Percentiles rank a stretch among this genome's conserved stretches.
Evolutionary conservation across 2,113 vertebrate species (phyloP).

Genomic region (Podarcis raffonei): DNA sequence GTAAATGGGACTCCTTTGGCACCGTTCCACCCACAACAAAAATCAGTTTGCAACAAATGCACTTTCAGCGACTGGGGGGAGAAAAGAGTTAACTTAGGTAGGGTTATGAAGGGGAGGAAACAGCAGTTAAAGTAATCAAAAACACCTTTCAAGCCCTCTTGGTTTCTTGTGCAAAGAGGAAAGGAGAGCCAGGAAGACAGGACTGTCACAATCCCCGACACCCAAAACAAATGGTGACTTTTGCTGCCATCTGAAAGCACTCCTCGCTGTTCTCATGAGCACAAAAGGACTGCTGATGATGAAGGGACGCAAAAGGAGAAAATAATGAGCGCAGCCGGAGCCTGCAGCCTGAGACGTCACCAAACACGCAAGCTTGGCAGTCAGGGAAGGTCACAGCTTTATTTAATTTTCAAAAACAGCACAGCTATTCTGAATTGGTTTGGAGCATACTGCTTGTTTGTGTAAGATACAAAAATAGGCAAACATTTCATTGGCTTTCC

Average conservation of each 20-base stretch:
- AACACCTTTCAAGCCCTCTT: background rate
- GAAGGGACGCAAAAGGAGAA: background rate
- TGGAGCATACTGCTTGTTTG: background rate
- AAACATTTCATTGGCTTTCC: constrained; percentile 21
- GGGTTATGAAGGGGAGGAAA: background rate
- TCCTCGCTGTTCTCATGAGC: rapidly evolving
- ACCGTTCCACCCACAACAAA: background rate
- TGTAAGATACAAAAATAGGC: constrained; percentile 3
- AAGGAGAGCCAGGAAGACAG: background rate
- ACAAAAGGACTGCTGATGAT: background rate
- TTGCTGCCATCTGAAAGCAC: background rate
- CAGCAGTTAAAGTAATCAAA: background rate
- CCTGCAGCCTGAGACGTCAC: background rate
- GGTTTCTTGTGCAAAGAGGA: background rate
- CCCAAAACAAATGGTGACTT: background rate
- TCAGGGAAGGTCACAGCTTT: background rate
- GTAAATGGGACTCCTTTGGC: background rate
- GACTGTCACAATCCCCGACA: background rate
- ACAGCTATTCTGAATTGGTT: constrained; percentile 38
- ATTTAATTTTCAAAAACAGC: background rate
- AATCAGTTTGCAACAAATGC: background rate
- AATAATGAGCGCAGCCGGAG: background rate
- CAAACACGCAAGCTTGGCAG: constrained; percentile 10
- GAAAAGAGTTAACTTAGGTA: background rate
- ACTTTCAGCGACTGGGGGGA: background rate